A percentile compares a stretch with the other conserved stretches of the same genome.
These are phyloP conservation scores for Virgularia gustaviana DNA, from an alignment of 92 coral and sea anemone genomes.

Conservation along the genomic window DNA sequence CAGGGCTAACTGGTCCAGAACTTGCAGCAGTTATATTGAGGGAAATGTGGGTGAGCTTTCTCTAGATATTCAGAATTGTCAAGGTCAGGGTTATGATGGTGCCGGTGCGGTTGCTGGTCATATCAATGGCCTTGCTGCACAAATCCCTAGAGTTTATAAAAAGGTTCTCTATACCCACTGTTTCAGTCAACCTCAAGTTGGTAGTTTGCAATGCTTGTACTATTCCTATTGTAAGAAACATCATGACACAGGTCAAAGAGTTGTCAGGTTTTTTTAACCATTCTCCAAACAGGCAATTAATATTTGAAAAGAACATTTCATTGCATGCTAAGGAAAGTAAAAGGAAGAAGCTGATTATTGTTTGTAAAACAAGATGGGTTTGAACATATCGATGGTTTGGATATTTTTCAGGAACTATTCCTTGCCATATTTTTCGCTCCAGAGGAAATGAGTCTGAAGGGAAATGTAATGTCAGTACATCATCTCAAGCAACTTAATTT, in stretches of 20 bases:
- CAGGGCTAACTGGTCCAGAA: background rate
- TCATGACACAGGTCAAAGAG: slow-evolving; percentile 44
- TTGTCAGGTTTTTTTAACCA: slow-evolving; percentile 32
- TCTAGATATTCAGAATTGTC: slow-evolving; percentile 28
- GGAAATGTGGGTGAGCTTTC: slow-evolving; percentile 17
- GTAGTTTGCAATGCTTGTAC: slow-evolving; percentile 47
- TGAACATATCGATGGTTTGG: too few species aligned
- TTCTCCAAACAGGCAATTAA: slow-evolving; percentile 35
- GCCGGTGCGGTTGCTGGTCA: slow-evolving; percentile 49
- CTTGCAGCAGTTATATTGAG: slow-evolving; percentile 1
- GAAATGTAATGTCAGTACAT: too few species aligned
- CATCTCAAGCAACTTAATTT: background rate
- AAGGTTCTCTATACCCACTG: slow-evolving; percentile 48
- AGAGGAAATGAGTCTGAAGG: too few species aligned
- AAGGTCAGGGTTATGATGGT: slow-evolving; percentile 45
- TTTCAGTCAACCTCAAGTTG: slow-evolving; percentile 38
- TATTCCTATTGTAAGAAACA: slow-evolving; percentile 51
- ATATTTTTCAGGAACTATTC: too few species aligned
- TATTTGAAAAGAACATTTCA: slow-evolving; percentile 23
- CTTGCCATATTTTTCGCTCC: too few species aligned
- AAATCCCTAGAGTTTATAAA: slow-evolving; percentile 29
- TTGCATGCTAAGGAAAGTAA: background rate
- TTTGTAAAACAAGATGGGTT: too few species aligned
- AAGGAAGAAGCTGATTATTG: background rate
- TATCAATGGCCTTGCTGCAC: slow-evolving; percentile 41